Evolutionary conservation across 2,797 vertebrate species (phyloP).

Genomic region (Rousettus madagascariensis): DNA sequence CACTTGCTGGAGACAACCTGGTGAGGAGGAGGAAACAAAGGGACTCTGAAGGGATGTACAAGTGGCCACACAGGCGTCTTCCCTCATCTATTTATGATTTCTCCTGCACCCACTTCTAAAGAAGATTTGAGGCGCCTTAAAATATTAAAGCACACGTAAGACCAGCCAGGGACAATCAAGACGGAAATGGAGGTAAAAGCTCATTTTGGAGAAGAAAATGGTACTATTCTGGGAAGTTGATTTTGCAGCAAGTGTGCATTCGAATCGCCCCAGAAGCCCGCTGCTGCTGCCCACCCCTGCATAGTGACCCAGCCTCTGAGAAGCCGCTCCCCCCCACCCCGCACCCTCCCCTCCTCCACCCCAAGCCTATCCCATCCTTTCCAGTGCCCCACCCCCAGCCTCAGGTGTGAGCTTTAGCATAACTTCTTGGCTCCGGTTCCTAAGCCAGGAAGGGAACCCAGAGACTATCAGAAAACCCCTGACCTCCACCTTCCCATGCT

Average conservation of each 20-base stretch:
- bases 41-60: accelerated
- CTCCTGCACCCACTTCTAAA: background rate
- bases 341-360: too few species aligned
- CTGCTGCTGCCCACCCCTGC: accelerated
- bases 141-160: background rate
- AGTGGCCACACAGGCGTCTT: accelerated
- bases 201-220: constrained; percentile 5
- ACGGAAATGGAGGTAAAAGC: background rate
- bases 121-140: background rate
- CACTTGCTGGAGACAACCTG: accelerated
- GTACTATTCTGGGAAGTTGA: background rate
- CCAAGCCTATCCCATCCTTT: accelerated
- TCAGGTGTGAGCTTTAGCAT: background rate
- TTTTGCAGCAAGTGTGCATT: background rate
- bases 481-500: background rate
- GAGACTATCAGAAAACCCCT: background rate
- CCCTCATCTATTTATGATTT: background rate
- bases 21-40: accelerated
- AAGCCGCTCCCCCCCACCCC: too few species aligned
- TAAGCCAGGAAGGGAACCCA: background rate
- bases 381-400: accelerated
- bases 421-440: background rate
- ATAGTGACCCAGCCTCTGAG: background rate
- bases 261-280: background rate
- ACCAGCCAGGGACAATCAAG: background rate